Base-by-base conservation (phyloP, 2,113 vertebrate genomes). In the Labeo catla region DNA sequence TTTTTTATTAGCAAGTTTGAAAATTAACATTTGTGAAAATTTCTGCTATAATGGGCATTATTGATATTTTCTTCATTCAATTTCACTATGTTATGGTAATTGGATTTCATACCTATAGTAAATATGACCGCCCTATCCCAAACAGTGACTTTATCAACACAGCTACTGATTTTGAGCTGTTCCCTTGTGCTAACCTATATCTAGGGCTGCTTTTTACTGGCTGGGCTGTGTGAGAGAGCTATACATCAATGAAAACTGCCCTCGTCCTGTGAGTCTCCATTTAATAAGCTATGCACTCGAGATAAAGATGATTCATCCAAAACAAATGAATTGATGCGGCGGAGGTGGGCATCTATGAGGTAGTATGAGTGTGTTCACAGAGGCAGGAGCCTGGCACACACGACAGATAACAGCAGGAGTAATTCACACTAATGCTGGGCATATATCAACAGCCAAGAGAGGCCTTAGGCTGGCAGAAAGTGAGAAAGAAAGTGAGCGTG, bases 261-360 rank as follows among this genome's bases (percentile, higher is more conserved):
- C 57, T 45, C 43, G 2, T 65, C 76, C 85, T 84, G 45, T 34
- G 59, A 61, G 80, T 84, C 85, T 74, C 78, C 50, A 65, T 83
- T 87, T 87, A 85, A 89, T 87, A 84, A 83, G 73, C 86, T 65
- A 83, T 85, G 43, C 76, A n/a, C 50, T 68, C 11, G 13, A 89
- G 86, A 85, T 88, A 83, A 83, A 85, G 85, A 84, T 57, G 79
- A 89, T 84, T 78, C 77, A 87, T 84, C 79, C 43, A 50, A 84
- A 81, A 86, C 76, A 81, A 86, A 86, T 57, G 54, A 45, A 59
- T 79, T 72, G 82, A 57, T 84, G 76, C 23, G 49, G 23, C 47
- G 82, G 49, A 76, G 50, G 76, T 81, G 63, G 83, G 86, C 86
- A 86, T 57, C 23, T 68, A 73, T 43, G 63, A 77, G 82, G 70